These are phyloP conservation scores for Coelopa frigida DNA, from an alignment of 1,140 invertebrate species.

Conservation along the genomic window DNA sequence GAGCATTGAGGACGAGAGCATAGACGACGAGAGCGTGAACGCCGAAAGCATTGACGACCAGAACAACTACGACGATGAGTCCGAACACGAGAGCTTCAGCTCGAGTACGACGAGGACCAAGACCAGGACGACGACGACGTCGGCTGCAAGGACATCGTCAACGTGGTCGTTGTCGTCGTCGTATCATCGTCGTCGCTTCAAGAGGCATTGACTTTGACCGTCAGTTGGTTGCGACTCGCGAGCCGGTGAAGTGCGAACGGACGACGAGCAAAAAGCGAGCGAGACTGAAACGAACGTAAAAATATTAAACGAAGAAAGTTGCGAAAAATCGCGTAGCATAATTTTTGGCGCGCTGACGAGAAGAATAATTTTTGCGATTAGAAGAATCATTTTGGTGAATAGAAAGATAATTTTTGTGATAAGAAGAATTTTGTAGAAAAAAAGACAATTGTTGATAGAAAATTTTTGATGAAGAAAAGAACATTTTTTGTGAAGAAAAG, in stretches of 20 bases:
- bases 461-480: no score
- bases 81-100: slow-evolving; percentile 4
- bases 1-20: slow-evolving; percentile 2
- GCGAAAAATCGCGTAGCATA: no score
- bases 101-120: neutral
- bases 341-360: slow-evolving; percentile 4
- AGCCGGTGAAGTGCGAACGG: slow-evolving; percentile 13
- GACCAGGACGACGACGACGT: neutral
- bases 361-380: neutral
- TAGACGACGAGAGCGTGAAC: slow-evolving; percentile 1
- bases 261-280: neutral
- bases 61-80: neutral
- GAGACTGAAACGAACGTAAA: neutral
- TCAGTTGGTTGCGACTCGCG: slow-evolving; percentile 15
- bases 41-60: neutral
- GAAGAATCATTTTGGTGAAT: neutral
- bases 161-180: no score
- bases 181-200: neutral
- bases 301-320: slow-evolving; percentile 2
- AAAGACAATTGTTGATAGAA: no score
- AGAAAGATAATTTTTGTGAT: no score
- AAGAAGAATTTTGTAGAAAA: no score
- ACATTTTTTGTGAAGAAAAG: no score
- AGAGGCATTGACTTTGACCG: slow-evolving; percentile 18
- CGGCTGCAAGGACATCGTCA: neutral